Percentiles rank a stretch among this genome's conserved stretches.
phyloP scores from a whole-genome alignment of 2,888 invertebrate genomes.

The Idaea dimidiata region DNA sequence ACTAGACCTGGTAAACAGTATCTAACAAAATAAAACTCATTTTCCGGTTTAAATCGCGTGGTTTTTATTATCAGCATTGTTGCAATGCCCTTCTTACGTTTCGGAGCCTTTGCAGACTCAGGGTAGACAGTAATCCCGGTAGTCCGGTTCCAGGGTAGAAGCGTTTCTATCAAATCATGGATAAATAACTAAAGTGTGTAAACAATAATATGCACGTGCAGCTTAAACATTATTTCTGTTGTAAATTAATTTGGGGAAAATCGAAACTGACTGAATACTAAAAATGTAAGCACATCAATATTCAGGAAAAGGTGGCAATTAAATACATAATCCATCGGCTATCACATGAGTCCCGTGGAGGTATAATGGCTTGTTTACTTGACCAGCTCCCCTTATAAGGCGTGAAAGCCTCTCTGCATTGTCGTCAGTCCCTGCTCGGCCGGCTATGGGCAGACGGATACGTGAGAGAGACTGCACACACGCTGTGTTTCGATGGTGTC shows the following conservation, averaged over 20 bases:
- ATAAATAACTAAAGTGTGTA: too few species aligned
- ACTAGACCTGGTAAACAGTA: too few species aligned
- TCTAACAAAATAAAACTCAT: too few species aligned
- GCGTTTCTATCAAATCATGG: too few species aligned
- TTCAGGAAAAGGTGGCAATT: slow-evolving; percentile 64
- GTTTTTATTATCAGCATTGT: too few species aligned
- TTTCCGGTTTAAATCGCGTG: too few species aligned
- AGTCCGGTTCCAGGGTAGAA: too few species aligned
- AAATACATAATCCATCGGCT: slow-evolving; percentile 69
- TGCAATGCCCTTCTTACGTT: too few species aligned
- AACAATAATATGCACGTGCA: too few species aligned
- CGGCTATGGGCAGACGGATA: slow-evolving; percentile 54
- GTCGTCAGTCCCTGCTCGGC: slow-evolving; percentile 64
- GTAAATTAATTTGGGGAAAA: background rate
- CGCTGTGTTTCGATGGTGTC: slow-evolving; percentile 47
- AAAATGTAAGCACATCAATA: slow-evolving; percentile 43
- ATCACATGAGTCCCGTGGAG: slow-evolving; percentile 56
- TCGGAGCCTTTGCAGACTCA: too few species aligned
- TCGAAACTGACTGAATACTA: slow-evolving; percentile 24
- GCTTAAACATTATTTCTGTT: background rate
- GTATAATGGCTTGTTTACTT: slow-evolving; percentile 72
- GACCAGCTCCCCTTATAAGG: slow-evolving; percentile 66
- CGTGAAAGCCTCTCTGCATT: slow-evolving; percentile 75
- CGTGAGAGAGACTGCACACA: slow-evolving; percentile 53
- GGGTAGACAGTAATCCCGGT: too few species aligned